phyloP scores from a whole-genome alignment of 2,797 vertebrate genomes.

The Amniataba percoides region DNA sequence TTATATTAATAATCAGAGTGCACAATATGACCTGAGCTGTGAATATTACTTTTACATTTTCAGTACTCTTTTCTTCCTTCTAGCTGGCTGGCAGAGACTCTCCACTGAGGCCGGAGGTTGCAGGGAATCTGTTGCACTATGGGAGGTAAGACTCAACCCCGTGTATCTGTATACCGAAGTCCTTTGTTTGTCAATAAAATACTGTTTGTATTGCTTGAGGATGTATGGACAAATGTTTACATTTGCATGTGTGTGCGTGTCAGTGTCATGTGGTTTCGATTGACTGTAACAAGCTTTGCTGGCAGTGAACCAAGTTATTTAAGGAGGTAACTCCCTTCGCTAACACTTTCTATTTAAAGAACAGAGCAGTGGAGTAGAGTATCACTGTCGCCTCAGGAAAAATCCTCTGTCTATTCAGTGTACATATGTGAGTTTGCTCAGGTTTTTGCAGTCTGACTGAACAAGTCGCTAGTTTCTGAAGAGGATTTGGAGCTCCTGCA shows the following conservation, averaged over 20 bases:
- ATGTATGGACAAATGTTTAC: constrained; percentile 1
- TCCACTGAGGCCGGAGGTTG: constrained; percentile 93
- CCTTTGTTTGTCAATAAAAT: too few relatives aligned
- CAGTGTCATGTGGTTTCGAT: constrained; percentile 15
- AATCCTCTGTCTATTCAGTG: constrained; percentile 17
- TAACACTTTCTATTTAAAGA: constrained; percentile 19
- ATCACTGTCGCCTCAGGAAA: neutral
- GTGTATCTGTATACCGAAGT: neutral
- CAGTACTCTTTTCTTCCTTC: neutral
- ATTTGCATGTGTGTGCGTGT: neutral
- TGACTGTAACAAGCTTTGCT: constrained; percentile 32
- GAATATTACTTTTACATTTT: neutral
- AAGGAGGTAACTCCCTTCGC: constrained; percentile 34
- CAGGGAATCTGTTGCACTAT: constrained; percentile 97
- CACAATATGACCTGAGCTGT: neutral
- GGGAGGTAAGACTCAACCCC: constrained; percentile 89
- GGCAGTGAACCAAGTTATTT: constrained; percentile 23
- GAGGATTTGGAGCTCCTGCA: constrained; percentile 4
- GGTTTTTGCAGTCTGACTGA: constrained; percentile 4
- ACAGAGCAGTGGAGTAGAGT: neutral
- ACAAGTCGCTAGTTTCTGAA: constrained; percentile 9
- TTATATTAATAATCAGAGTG: neutral
- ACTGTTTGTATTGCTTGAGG: too few relatives aligned
- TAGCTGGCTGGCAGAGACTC: constrained; percentile 97
- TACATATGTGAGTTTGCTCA: constrained; percentile 26